Evolutionary conservation across 2,113 vertebrate genomes (phyloP).

Genomic region (Semnornis frantzii): DNA sequence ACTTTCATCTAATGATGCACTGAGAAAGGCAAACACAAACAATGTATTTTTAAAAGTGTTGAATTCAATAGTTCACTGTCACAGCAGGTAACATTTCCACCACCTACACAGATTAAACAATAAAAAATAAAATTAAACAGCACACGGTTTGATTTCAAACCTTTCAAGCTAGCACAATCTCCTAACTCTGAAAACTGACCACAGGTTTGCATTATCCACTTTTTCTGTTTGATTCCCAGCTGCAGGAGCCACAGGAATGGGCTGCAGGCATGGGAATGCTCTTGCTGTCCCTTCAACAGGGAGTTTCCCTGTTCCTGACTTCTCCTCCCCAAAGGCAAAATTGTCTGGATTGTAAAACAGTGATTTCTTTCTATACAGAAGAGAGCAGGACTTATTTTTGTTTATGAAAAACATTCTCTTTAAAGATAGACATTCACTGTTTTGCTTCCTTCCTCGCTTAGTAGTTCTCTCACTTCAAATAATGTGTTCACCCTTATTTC

Average conservation of each 20-base stretch:
- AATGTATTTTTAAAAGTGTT: background rate
- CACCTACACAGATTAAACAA: slow-evolving; percentile 37
- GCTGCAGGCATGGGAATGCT: slow-evolving; percentile 65
- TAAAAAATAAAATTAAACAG: slow-evolving; percentile 55
- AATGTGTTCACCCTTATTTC: background rate
- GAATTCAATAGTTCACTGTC: background rate
- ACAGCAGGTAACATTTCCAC: slow-evolving; percentile 25
- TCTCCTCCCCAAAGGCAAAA: slow-evolving; percentile 52
- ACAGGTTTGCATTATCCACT: slow-evolving; percentile 54
- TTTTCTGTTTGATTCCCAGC: slow-evolving; percentile 70
- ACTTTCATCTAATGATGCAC: background rate
- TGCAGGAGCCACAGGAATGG: slow-evolving; percentile 72
- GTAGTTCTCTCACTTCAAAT: background rate
- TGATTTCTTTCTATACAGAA: slow-evolving; percentile 41
- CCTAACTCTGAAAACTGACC: slow-evolving; percentile 38
- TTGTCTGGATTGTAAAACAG: slow-evolving; percentile 46
- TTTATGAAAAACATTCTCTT: background rate
- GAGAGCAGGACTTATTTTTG: background rate
- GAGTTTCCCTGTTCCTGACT: slow-evolving; percentile 52
- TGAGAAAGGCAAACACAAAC: background rate
- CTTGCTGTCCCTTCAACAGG: slow-evolving; percentile 44
- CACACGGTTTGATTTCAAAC: slow-evolving; percentile 58
- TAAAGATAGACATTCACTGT: background rate
- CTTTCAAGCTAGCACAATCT: slow-evolving; percentile 25
- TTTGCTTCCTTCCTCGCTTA: background rate